Evolutionary conservation across 92 coral and sea anemone genomes (phyloP).

Genomic region (Pocillopora grandis): DNA sequence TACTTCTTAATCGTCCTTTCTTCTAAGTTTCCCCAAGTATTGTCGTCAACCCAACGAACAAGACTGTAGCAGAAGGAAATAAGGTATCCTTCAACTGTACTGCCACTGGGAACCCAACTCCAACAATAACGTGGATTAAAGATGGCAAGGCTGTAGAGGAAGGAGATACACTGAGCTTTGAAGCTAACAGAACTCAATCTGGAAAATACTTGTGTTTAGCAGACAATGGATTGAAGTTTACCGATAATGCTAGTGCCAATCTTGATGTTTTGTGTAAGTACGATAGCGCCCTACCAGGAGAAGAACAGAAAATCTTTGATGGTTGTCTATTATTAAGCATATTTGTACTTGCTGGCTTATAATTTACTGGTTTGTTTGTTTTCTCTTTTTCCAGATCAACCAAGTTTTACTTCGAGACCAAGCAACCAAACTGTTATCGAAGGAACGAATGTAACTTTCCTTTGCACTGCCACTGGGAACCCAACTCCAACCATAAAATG

Average conservation of each 20-base stretch:
- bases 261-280: conserved; percentile 30
- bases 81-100: not conserved
- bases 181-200: not conserved
- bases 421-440: conserved; percentile 12
- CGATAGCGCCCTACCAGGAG: too few species aligned
- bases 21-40: too few species aligned
- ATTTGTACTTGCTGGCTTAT: too few species aligned
- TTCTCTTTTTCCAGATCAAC: not conserved
- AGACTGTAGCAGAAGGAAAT: conserved; percentile 4
- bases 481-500: conserved; percentile 17
- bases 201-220: conserved; percentile 20
- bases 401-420: not conserved
- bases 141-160: not conserved
- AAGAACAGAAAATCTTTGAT: too few species aligned
- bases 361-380: too few species aligned
- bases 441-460: not conserved
- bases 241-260: conserved; percentile 1
- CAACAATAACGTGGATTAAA: conserved; percentile 19
- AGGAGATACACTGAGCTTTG: not conserved
- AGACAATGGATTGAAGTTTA: not conserved
- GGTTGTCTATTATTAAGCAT: too few species aligned
- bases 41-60: not conserved
- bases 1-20: too few species aligned
- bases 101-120: conserved; percentile 27
- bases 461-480: conserved; percentile 24